Evolutionary conservation across 2,113 vertebrate genomes (phyloP).

Genomic region (Austrofundulus limnaeus): DNA sequence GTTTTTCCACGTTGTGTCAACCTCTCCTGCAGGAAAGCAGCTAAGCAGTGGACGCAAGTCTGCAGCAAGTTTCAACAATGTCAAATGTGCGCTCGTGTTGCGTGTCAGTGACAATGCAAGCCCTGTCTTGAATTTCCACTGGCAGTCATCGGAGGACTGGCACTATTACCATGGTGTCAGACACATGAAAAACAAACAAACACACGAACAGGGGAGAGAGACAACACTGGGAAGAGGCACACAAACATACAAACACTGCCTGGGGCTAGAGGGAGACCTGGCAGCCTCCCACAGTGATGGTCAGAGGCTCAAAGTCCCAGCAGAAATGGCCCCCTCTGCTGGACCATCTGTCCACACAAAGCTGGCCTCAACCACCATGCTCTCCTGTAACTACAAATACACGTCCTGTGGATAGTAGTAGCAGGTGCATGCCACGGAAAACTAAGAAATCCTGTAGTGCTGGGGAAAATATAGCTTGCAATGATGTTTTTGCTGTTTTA

Average conservation of each 20-base stretch:
- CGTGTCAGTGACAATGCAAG: constrained; percentile 38
- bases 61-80: constrained; percentile 34
- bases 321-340: constrained; percentile 74
- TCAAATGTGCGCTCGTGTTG: constrained; percentile 33
- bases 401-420: constrained; percentile 2
- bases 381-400: constrained; percentile 5
- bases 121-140: constrained; percentile 49
- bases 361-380: constrained; percentile 31
- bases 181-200: constrained; percentile 46
- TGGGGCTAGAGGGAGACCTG: constrained; percentile 59
- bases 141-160: constrained; percentile 51
- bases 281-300: constrained; percentile 49
- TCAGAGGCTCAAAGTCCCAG: constrained; percentile 57
- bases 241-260: constrained; percentile 37
- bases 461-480: neutral
- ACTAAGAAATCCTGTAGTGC: neutral
- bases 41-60: constrained; percentile 2
- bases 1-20: constrained; percentile 5
- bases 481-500: neutral
- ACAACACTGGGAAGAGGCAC: constrained; percentile 23
- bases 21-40: constrained; percentile 7
- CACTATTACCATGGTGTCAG: constrained; percentile 48
- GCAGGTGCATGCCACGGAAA: neutral
- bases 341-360: constrained; percentile 66
- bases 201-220: constrained; percentile 47